Evolutionary conservation across 2,888 invertebrate species (phyloP).

Genomic region (Acanthoscelides obtectus): DNA sequence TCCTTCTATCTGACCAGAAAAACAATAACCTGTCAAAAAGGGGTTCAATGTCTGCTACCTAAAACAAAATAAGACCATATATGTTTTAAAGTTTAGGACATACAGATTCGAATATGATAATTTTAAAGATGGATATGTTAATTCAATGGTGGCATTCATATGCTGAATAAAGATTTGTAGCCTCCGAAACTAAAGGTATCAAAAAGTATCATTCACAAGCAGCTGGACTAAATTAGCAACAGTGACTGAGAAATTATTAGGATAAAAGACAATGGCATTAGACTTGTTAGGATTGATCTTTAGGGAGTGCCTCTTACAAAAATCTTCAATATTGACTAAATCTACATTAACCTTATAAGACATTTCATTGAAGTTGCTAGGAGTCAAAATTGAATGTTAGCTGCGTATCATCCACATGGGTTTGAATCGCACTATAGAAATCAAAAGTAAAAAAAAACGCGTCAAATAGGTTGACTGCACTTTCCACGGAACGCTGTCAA

Average conservation of each 20-base stretch:
- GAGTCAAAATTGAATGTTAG: not conserved
- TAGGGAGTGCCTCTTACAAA: not conserved
- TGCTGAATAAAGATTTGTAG: too few species aligned
- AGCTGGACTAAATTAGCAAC: not conserved
- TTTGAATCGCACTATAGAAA: not conserved
- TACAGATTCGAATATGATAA: too few species aligned
- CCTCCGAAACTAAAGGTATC: too few species aligned
- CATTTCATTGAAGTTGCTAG: not conserved
- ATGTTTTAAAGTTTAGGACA: not conserved
- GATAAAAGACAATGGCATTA: not conserved
- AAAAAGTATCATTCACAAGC: not conserved
- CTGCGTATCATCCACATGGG: not conserved
- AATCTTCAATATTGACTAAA: not conserved
- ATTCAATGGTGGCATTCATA: too few species aligned
- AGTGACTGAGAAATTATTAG: not conserved
- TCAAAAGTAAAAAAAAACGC: too few species aligned
- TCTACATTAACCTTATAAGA: not conserved
- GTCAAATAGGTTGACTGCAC: too few species aligned
- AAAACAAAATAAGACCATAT: conserved; percentile 12
- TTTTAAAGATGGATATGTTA: too few species aligned
- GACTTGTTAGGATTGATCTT: not conserved
- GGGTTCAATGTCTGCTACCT: conserved; percentile 84
- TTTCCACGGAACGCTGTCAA: too few species aligned
- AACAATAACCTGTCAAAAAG: conserved; percentile 89
- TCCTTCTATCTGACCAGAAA: conserved; percentile 96